Conservation (phyloP, 1,140 invertebrate species). For the Lepidurus arcticus region DNA sequence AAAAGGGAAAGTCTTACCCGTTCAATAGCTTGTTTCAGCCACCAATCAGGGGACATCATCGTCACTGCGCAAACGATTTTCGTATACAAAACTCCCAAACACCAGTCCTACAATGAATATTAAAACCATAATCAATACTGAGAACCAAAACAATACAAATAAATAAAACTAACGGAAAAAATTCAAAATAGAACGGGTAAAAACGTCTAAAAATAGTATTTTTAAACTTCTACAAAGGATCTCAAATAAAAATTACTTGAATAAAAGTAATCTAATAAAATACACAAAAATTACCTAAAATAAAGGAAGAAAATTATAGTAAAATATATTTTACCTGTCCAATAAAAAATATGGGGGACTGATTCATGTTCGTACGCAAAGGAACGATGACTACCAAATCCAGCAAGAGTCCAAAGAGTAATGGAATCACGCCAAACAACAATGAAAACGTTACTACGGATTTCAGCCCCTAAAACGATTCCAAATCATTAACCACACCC, state of each 20-base stretch:
- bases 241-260: slow-evolving; percentile 26
- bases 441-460: slow-evolving; percentile 62
- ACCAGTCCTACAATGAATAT: slow-evolving; percentile 71
- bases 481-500: slow-evolving; percentile 29
- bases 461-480: slow-evolving; percentile 33
- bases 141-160: no score
- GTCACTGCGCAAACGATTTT: slow-evolving; percentile 96
- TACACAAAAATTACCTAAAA: slow-evolving; percentile 24
- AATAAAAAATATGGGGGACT: slow-evolving; percentile 89
- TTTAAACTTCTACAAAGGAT: no score
- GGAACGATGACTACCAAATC: slow-evolving; percentile 89
- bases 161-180: no score
- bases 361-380: slow-evolving; percentile 82
- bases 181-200: no score
- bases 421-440: slow-evolving; percentile 82
- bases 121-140: not conserved
- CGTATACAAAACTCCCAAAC: slow-evolving; percentile 89
- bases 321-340: slow-evolving; percentile 54
- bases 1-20: slow-evolving; percentile 56
- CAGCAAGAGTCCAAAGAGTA: slow-evolving; percentile 84
- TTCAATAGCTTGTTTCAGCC: slow-evolving; percentile 82
- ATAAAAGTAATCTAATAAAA: slow-evolving; percentile 33
- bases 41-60: slow-evolving; percentile 95
- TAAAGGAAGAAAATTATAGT: slow-evolving; percentile 43
- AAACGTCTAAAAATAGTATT: no score